Conservation (phyloP, 2,113 vertebrate species). For the Camelus bactrianus region DNA sequence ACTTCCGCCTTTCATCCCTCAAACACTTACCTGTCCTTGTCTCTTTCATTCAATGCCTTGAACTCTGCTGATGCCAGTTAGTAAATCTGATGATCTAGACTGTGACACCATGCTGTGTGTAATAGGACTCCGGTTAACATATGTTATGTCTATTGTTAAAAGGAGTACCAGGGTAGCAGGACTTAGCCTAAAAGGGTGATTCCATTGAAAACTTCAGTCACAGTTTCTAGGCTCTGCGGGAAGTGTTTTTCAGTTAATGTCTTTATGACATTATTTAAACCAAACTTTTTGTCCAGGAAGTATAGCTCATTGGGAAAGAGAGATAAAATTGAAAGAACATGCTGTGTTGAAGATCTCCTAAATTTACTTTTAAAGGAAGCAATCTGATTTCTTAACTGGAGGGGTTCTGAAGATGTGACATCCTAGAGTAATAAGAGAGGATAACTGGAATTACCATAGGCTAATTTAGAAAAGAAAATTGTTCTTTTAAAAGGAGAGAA, state of each 20-base stretch:
- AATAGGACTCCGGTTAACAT: not conserved
- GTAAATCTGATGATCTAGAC: not conserved
- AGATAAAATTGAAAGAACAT: not conserved
- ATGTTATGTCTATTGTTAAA: not conserved
- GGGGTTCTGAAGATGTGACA: not conserved
- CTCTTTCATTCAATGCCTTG: not conserved
- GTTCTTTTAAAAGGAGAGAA: not conserved
- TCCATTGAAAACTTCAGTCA: not conserved
- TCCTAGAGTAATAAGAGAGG: not conserved
- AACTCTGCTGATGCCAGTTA: not conserved
- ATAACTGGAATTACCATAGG: not conserved
- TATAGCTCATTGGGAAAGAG: slow-evolving; percentile 32
- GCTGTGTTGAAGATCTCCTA: not conserved
- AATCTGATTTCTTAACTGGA: not conserved
- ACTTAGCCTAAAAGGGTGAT: not conserved
- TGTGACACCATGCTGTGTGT: not conserved
- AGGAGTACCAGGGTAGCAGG: not conserved
- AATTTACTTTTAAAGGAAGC: slow-evolving; percentile 10
- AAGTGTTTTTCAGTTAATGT: not conserved
- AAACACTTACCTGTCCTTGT: not conserved
- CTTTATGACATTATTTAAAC: slow-evolving; percentile 11
- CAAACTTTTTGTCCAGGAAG: not conserved
- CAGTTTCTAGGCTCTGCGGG: not conserved
- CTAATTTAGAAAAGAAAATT: not conserved
- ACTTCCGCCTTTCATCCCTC: not conserved